Percentiles rank a stretch among this genome's conserved stretches.
Evolutionary conservation across 2,888 invertebrate species (phyloP).

Genomic region (Pedicia rivosa): DNA sequence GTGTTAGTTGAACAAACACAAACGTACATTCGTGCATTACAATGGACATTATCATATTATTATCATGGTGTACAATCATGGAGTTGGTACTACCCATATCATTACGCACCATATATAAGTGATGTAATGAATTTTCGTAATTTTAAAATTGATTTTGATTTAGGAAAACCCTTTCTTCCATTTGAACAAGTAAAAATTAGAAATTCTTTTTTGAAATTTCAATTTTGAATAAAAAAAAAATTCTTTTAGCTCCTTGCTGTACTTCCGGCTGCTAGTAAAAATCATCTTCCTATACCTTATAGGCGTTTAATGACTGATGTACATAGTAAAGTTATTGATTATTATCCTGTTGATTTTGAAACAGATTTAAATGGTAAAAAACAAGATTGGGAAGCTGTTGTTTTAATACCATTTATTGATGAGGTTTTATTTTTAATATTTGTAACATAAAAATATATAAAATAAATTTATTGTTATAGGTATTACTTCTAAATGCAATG

Average conservation of each 20-base stretch:
- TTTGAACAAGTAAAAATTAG: conserved; percentile 56
- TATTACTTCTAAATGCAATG: conserved; percentile 61
- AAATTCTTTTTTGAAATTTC: conserved; percentile 1
- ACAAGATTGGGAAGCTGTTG: conserved; percentile 94
- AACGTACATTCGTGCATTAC: conserved; percentile 82
- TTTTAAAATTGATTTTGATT: conserved; percentile 62
- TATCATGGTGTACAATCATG: conserved; percentile 93
- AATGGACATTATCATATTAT: conserved; percentile 95
- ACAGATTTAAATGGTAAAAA: conserved; percentile 93
- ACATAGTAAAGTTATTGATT: conserved; percentile 67
- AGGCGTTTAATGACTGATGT: conserved; percentile 61
- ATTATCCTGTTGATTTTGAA: conserved; percentile 80
- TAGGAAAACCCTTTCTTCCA: conserved; percentile 78
- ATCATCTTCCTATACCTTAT: conserved; percentile 59
- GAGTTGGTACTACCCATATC: conserved; percentile 97
- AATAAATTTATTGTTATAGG: conserved; percentile 25
- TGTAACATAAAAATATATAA: background rate
- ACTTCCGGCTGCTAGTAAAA: conserved; percentile 70
- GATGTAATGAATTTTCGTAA: conserved; percentile 72
- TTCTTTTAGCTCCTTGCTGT: conserved; percentile 56
- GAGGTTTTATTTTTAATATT: conserved; percentile 32
- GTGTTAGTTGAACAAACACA: conserved; percentile 68
- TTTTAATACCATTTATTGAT: conserved; percentile 84
- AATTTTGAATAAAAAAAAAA: background rate
- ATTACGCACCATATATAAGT: conserved; percentile 93